Conservation (phyloP, 2,888 invertebrate species). For the Cremastobaeus sp. region DNA sequence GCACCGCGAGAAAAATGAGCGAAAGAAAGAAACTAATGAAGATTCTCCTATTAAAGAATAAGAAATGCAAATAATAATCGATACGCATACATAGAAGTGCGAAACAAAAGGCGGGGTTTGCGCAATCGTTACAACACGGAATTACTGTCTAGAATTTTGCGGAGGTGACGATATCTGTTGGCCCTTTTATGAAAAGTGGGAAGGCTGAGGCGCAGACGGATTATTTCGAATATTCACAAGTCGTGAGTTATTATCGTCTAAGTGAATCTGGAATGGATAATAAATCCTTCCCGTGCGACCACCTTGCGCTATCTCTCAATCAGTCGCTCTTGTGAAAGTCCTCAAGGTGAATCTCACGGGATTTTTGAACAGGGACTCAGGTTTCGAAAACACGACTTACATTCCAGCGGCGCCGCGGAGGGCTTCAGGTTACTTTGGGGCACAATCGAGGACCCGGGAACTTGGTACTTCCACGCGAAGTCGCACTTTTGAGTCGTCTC, state of each 20-base stretch:
- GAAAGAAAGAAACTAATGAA: slow-evolving; percentile 53
- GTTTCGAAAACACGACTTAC: slow-evolving; percentile 40
- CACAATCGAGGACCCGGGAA: slow-evolving; percentile 21
- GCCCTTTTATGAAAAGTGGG: slow-evolving; percentile 59
- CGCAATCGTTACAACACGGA: slow-evolving; percentile 54
- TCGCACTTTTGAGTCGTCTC: slow-evolving; percentile 87
- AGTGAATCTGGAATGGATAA: slow-evolving; percentile 15
- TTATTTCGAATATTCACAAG: slow-evolving; percentile 40
- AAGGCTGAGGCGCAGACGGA: slow-evolving; percentile 37
- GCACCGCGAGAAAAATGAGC: slow-evolving; percentile 36
- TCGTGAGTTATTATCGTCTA: slow-evolving; percentile 32
- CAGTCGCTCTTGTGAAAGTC: slow-evolving; percentile 6
- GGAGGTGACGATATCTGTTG: slow-evolving; percentile 60
- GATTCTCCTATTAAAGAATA: slow-evolving; percentile 57
- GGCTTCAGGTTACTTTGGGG: slow-evolving; percentile 56
- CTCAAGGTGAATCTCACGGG: not conserved
- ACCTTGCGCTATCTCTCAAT: slow-evolving; percentile 22
- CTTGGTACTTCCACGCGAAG: slow-evolving; percentile 78
- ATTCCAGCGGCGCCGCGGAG: slow-evolving; percentile 58
- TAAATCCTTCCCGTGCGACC: slow-evolving; percentile 20
- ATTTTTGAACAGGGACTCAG: not conserved
- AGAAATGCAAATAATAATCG: slow-evolving; percentile 58
- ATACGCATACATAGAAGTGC: slow-evolving; percentile 36
- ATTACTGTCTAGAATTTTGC: slow-evolving; percentile 46
- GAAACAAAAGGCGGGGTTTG: slow-evolving; percentile 60